Evolutionary conservation across 2,113 vertebrate genomes (phyloP), one percentile per base, ranked within the genome.

Genomic region (Lampris megalopsis): DNA sequence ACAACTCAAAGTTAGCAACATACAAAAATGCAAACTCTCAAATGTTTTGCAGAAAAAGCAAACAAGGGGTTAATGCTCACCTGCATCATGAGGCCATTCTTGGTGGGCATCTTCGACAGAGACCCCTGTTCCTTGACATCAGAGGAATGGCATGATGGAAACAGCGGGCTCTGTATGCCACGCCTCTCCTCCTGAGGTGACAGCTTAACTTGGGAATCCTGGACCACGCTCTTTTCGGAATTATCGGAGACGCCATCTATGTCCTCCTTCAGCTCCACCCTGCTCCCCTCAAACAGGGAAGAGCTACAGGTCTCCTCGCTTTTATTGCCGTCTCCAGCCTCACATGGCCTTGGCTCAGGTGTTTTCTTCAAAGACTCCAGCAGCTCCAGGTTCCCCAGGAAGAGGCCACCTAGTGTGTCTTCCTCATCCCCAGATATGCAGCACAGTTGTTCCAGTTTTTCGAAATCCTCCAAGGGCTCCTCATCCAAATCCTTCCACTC

Each of bases 21-120:
- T 45, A 0, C 4, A 45, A 45, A 7, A 4, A 5, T 53, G 36
- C 65, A 8, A 50, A 35, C 5, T 35, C 52, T 4, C 40, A 24
- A 49, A 58, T 10, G 9, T 11, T 36, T 2, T 4, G 48, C 4
- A 10, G 13, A 2, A 38, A 49, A 6, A 62, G 61, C 45, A 36
- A 9, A 68, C 52, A 45, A 43, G 3, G 24, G 54, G 9, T 71
- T 7, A 71, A 0, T 43, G 13, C 82, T 90, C 68, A 93, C 94
- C 93, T 95, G 94, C 91, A 97, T 97, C 92, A 96, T 95, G 64
- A 97, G 94, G 67, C 95, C 95, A 47, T 95, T 95, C 79, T 93
- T 93, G 3, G 93, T 81, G 24, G 93, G 91, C 88, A 92, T 92
- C 87, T 91, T 94, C 5, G 89, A 94, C 10, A 94, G 86, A 69